Evolutionary conservation across 1,140 invertebrate genomes (phyloP).

Genomic region (Drosophila chauvacae): DNA sequence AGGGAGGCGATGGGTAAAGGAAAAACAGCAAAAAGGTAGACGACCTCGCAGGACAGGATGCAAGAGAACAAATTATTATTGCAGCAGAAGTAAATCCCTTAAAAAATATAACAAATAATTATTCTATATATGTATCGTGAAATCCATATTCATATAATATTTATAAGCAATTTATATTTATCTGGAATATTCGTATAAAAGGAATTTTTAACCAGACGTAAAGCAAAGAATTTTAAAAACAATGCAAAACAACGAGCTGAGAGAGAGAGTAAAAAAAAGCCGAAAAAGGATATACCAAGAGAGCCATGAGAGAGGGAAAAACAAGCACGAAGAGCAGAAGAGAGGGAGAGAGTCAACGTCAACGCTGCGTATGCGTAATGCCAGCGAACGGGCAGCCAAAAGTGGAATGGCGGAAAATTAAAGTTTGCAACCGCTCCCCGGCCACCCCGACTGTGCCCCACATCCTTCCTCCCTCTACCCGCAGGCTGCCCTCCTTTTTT

Average conservation of each 20-base stretch:
- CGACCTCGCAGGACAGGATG: slow-evolving; percentile 57
- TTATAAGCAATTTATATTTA: slow-evolving; percentile 7
- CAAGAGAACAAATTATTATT: slow-evolving; percentile 16
- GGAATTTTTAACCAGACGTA: slow-evolving; percentile 5
- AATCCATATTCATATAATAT: slow-evolving; percentile 23
- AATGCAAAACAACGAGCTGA: slow-evolving; percentile 38
- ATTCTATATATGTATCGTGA: not conserved
- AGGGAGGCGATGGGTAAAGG: slow-evolving; percentile 29
- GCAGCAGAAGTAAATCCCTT: not conserved
- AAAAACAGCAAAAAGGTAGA: slow-evolving; percentile 64
- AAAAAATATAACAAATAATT: not conserved
- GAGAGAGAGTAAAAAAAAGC: slow-evolving; percentile 9
- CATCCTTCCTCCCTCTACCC: not conserved
- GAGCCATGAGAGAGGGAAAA: not conserved
- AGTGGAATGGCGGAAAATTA: slow-evolving; percentile 75
- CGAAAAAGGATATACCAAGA: slow-evolving; percentile 51
- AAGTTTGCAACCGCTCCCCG: slow-evolving; percentile 45
- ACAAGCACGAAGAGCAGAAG: slow-evolving; percentile 2
- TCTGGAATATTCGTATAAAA: not conserved
- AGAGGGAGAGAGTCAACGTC: slow-evolving; percentile 29
- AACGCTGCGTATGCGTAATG: slow-evolving; percentile 76
- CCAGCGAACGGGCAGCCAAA: slow-evolving; percentile 57
- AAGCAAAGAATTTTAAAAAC: slow-evolving; percentile 40
- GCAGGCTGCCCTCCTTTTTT: slow-evolving; percentile 1
- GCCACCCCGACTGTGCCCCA: not conserved